Evolutionary conservation across 1,140 invertebrate species (phyloP), one percentile per base, ranked within the genome.

Genomic region (Vanessa tameamea): DNA sequence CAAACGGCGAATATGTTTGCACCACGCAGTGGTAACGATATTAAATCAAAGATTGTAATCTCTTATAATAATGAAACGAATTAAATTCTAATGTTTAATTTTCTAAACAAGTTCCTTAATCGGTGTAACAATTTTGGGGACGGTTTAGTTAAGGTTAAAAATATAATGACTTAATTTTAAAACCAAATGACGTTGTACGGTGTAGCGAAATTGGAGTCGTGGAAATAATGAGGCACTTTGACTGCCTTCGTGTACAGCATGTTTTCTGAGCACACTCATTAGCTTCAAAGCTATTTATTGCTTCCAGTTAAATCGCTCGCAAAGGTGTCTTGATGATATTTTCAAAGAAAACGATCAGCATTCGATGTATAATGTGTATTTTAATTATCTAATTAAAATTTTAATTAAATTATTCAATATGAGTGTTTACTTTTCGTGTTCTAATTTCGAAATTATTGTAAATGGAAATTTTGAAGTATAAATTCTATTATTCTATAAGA

Each of bases 191-290:
- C 57, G 47, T 70, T 63, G 68, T 61, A 63, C 55, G 55, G 26
- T 12, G 20, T 63, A 47, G 68, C 57, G 65, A 61, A 73, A 68
- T 47, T 61, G 72, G 14, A 73, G 65, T 59, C 64, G 37, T 69
- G 31, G 66, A 68, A 73, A 68, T 73, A 68, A 73, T 68, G 72
- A 73, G 65, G 43, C 55, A 68, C 72, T 73, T 68, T 73, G 47
- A 73, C n/a, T 73, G 67, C 26, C 48, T 15, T 73, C 72, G 53
- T 59, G 72, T 73, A 48, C 71, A 67, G 72, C 47, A 61, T 73
- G 72, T 72, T 72, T 73, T 73, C 72, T 23, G 47, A 68, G 65
- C 47, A 73, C 72, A 73, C 72, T 73, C 72, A 73, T 73, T 73
- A 73, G 72, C 64, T 73, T 47, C 37, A 48, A 63, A 63, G 72